Evolutionary conservation across 2,797 vertebrate genomes (phyloP).

Genomic region (Carcharodon carcharias): DNA sequence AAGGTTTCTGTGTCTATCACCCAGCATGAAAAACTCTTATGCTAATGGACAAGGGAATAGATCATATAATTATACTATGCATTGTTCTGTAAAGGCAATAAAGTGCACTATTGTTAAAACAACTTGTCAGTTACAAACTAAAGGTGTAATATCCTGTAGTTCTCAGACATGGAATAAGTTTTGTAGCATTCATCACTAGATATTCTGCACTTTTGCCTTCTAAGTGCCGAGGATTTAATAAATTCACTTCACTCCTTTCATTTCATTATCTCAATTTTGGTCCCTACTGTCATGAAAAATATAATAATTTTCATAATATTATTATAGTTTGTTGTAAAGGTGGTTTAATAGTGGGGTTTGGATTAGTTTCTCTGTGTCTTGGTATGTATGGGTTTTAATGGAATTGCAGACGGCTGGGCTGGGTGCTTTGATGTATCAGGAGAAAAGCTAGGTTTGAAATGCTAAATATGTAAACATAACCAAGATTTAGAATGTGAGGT

Average conservation of each 20-base stretch:
- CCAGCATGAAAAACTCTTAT: not conserved
- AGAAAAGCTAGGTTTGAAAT: too few relatives aligned
- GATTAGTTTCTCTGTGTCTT: too few relatives aligned
- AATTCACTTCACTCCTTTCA: not conserved
- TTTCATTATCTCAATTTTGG: not conserved
- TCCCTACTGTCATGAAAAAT: too few relatives aligned
- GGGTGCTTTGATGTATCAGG: too few relatives aligned
- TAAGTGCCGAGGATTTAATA: not conserved
- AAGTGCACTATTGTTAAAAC: not conserved
- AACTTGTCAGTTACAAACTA: not conserved
- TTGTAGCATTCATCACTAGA: not conserved
- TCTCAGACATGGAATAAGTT: not conserved
- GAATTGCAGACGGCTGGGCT: too few relatives aligned
- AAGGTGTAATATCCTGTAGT: not conserved
- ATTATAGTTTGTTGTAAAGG: too few relatives aligned
- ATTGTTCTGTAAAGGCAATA: not conserved
- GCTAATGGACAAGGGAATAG: not conserved
- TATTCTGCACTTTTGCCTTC: not conserved
- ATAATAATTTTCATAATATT: too few relatives aligned
- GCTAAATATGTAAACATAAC: too few relatives aligned
- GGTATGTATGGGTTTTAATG: too few relatives aligned
- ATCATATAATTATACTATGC: not conserved
- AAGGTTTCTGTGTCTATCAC: not conserved
- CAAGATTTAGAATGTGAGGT: too few relatives aligned
- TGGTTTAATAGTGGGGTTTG: too few relatives aligned